Base-by-base conservation (phyloP, 2,888 invertebrate species). In the Clunio marinus region DNA sequence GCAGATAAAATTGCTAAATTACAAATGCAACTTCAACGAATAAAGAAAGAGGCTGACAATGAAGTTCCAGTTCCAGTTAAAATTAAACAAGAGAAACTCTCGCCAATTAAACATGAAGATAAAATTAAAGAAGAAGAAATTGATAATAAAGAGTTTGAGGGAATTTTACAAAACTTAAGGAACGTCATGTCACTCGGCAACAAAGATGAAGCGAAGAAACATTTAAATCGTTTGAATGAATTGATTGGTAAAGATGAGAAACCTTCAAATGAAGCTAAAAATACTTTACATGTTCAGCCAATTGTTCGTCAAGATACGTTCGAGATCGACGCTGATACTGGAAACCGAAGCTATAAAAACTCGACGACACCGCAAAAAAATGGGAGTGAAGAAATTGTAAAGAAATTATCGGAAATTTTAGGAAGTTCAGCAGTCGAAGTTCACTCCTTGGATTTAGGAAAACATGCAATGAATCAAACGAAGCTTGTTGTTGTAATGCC, bases 261-360 rank as follows among this genome's bases (percentile, higher is more conserved):
- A 22, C 10, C 8, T 7, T 22, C 55, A 45, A 45, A n/a, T 24
- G 15, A 58, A 24, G 8, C 24, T 8, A 51, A 22, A 1, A 27
- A 59, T 5, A 62, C 45, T 8, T 20, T 51, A 17, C 24, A 45
- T 27, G 65, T 32, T 3, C 63, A 45, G n/a, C 32, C 66, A 24
- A 46, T 65, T n/a, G 8, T 55, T 35, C 66, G 66, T 22, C 66
- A 66, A 66, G 66, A 28, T 7, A 66, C 66, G 2, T 66, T 66
- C 13, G 66, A 66, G 13, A 66, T 66, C n/a, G 66, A 66, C 32
- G 4, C n/a, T 7, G 2, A 2, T 7, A 46, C 63, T 17, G 63
- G 63, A 27, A 10, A 27, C 13, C 45, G 63, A 24, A 59, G 17
- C 20, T 32, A 59, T 55, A 10, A 32, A 10, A 32, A 4, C 32